Percentiles rank a stretch among this genome's conserved stretches.
Conservation (phyloP, 2,888 invertebrate species). For the Pachymerium ferrugineum region DNA sequence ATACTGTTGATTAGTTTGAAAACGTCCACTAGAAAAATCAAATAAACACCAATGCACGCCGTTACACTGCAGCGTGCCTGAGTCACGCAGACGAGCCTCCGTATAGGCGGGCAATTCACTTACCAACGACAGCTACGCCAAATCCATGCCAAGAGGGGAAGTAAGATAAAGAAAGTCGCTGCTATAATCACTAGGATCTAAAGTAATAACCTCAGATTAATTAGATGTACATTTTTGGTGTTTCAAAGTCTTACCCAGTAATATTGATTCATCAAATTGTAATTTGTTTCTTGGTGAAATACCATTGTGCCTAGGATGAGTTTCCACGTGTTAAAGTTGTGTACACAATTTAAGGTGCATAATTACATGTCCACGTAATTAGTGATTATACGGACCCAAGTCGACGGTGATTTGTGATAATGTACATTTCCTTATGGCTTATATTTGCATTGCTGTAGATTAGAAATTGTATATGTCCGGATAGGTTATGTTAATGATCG, state of each 20-base stretch:
- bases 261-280: constrained; percentile 20
- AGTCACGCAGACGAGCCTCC: background rate
- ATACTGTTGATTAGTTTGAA: constrained; percentile 3
- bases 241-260: background rate
- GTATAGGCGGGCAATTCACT: background rate
- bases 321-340: background rate
- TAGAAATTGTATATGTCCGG: too few relatives aligned
- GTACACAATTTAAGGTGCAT: too few relatives aligned
- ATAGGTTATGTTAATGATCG: too few relatives aligned
- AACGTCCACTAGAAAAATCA: background rate
- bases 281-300: background rate
- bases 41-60: constrained; percentile 3
- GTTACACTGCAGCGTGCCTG: background rate
- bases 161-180: constrained; percentile 7
- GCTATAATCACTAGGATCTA: background rate
- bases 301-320: background rate
- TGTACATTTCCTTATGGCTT: too few relatives aligned
- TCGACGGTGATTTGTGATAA: too few relatives aligned
- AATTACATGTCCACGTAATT: too few relatives aligned
- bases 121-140: constrained; percentile 7
- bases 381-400: too few relatives aligned
- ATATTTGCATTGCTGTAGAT: too few relatives aligned
- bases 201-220: background rate
- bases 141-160: constrained; percentile 10
- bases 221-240: background rate